A percentile compares a stretch with the other conserved stretches of the same genome.
Evolutionary conservation across 2,113 vertebrate species (phyloP).

Genomic region (Chitala chitala): DNA sequence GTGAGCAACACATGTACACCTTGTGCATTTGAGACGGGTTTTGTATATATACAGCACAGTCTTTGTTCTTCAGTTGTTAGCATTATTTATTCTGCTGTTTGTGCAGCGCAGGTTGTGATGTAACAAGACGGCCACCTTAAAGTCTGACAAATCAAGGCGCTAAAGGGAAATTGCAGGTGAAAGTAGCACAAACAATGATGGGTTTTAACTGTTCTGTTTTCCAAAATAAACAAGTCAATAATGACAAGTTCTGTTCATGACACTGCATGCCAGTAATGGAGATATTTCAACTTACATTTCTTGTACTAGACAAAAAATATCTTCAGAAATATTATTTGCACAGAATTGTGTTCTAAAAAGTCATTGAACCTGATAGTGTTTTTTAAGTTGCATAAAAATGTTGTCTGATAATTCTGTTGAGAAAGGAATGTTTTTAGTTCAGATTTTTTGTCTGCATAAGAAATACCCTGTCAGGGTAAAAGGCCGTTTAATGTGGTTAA

Average conservation of each 20-base stretch:
- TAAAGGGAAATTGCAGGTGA: slow-evolving; percentile 26
- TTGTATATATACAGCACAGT: slow-evolving; percentile 43
- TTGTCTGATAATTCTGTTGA: background rate
- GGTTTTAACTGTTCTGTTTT: background rate
- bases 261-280: background rate
- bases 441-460: background rate
- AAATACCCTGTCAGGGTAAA: no score
- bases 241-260: background rate
- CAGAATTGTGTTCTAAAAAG: background rate
- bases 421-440: no score
- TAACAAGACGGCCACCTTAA: slow-evolving; percentile 19
- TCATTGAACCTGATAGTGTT: background rate
- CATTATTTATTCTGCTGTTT: background rate
- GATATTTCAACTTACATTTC: background rate
- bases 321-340: background rate
- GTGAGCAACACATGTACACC: slow-evolving; percentile 67
- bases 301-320: background rate
- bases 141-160: slow-evolving; percentile 29
- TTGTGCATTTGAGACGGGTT: slow-evolving; percentile 55
- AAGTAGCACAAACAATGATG: background rate
- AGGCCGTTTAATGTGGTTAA: no score
- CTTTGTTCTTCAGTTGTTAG: slow-evolving; percentile 22
- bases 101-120: slow-evolving; percentile 14
- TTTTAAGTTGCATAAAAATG: background rate
- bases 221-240: background rate